Conservation (phyloP, 2,113 vertebrate species). For the Caranx ignobilis region DNA sequence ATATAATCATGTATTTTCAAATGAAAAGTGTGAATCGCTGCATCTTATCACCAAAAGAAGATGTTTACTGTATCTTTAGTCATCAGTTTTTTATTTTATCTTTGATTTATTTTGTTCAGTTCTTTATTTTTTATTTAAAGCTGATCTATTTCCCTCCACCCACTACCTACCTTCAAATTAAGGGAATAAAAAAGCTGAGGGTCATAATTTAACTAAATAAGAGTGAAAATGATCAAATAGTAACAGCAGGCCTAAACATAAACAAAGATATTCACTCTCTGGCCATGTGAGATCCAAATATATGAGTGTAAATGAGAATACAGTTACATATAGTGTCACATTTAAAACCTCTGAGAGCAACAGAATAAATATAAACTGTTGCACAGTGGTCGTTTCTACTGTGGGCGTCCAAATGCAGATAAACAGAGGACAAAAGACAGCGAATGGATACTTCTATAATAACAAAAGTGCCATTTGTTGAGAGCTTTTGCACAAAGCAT, state of each 20-base stretch:
- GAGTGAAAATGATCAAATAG: not conserved
- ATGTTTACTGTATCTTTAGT: not conserved
- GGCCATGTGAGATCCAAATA: too few species aligned
- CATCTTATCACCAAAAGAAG: not conserved
- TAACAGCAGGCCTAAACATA: not conserved
- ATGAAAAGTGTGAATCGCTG: not conserved
- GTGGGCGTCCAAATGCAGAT: not conserved
- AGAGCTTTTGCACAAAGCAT: conserved; percentile 12
- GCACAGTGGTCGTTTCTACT: not conserved
- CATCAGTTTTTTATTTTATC: not conserved
- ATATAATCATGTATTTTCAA: not conserved
- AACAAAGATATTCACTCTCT: too few species aligned
- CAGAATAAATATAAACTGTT: not conserved
- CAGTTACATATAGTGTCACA: not conserved
- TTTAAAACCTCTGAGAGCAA: not conserved
- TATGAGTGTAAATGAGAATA: not conserved
- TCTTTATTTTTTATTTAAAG: not conserved
- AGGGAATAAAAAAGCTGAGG: not conserved
- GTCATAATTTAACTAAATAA: not conserved
- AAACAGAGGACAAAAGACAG: conserved; percentile 11
- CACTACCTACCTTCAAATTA: not conserved
- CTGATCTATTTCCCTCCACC: not conserved
- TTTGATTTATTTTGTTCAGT: not conserved
- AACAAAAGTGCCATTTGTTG: conserved; percentile 34
- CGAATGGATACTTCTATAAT: not conserved